These are phyloP conservation scores for Trissolcus brochymenae DNA, from an alignment of 2,888 invertebrate genomes.

Conservation along the genomic window DNA sequence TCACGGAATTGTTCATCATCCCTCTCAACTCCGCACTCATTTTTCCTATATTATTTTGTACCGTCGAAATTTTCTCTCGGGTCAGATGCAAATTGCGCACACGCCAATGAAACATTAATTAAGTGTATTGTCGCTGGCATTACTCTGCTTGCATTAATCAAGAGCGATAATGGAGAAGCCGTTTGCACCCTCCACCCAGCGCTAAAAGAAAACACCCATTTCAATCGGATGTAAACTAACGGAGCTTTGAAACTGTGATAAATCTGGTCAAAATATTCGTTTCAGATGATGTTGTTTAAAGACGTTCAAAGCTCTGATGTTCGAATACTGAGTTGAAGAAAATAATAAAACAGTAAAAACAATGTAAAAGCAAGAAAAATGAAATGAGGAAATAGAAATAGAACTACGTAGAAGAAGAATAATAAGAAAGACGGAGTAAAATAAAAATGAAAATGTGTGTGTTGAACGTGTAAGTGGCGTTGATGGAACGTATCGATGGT, in stretches of 20 bases:
- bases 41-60: neutral
- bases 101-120: constrained; percentile 37
- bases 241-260: constrained; percentile 35
- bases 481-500: no score
- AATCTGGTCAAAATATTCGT: no score
- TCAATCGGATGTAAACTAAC: constrained; percentile 44
- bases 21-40: constrained; percentile 18
- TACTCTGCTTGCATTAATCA: constrained; percentile 40
- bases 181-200: constrained; percentile 56
- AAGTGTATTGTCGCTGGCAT: constrained; percentile 40
- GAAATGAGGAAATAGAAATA: no score
- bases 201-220: constrained; percentile 38
- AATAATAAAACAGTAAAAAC: no score
- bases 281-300: no score
- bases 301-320: no score
- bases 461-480: no score
- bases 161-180: constrained; percentile 44
- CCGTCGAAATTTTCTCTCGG: neutral
- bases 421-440: no score
- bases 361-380: no score
- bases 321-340: no score
- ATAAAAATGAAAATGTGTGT: no score
- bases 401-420: no score
- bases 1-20: constrained; percentile 47
- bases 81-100: constrained; percentile 1